A percentile compares a stretch with the other conserved stretches of the same genome.
phyloP scores from a whole-genome alignment of 1,140 invertebrate species.

The Penaeus indicus region DNA sequence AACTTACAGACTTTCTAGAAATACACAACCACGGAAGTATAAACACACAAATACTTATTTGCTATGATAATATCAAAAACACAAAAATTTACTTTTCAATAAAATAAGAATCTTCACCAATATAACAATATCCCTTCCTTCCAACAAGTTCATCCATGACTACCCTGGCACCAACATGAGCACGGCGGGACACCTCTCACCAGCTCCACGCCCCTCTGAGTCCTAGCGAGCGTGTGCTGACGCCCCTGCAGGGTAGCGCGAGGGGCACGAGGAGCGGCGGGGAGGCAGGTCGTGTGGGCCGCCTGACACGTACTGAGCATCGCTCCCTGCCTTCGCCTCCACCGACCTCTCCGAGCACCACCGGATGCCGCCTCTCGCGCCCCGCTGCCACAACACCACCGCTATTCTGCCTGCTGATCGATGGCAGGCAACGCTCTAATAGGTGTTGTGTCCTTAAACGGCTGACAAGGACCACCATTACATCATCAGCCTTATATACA shows the following conservation, averaged over 20 bases:
- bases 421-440: background rate
- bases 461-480: no score
- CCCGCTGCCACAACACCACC: background rate
- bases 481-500: no score
- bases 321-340: constrained; percentile 26
- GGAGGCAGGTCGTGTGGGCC: constrained; percentile 54
- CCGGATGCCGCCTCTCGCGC: constrained; percentile 40
- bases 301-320: constrained; percentile 54
- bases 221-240: background rate
- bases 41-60: constrained; percentile 44
- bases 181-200: background rate
- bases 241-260: constrained; percentile 46
- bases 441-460: background rate
- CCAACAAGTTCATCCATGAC: constrained; percentile 41
- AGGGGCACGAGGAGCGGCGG: constrained; percentile 43
- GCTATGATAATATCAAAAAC: constrained; percentile 23
- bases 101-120: background rate
- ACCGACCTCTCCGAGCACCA: constrained; percentile 24
- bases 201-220: constrained; percentile 1
- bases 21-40: constrained; percentile 40
- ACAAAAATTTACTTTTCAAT: constrained; percentile 44
- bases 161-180: constrained; percentile 41
- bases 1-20: constrained; percentile 11
- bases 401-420: constrained; percentile 1
- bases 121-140: constrained; percentile 16